Conservation (phyloP, 2,113 vertebrate genomes). For the Silurus meridionalis region DNA sequence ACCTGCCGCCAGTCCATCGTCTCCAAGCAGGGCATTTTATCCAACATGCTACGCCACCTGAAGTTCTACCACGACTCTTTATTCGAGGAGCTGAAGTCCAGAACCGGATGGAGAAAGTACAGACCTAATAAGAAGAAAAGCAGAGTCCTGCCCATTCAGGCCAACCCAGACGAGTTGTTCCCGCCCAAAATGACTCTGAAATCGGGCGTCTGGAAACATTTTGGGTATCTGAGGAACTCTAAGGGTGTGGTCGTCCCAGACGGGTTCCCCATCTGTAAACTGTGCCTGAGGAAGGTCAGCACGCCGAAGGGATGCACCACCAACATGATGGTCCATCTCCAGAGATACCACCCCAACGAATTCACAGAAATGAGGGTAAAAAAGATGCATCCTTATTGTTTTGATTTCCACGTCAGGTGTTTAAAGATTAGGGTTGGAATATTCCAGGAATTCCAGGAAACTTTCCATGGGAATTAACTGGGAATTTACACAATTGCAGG, state of each 20-base stretch:
- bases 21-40: slow-evolving; percentile 39
- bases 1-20: slow-evolving; percentile 39
- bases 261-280: slow-evolving; percentile 39
- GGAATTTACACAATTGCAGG: too few relatives aligned
- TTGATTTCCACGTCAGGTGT: neutral
- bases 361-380: slow-evolving; percentile 33
- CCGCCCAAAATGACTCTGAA: slow-evolving; percentile 37
- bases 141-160: slow-evolving; percentile 18
- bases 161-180: slow-evolving; percentile 16
- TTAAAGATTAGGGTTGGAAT: neutral
- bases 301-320: slow-evolving; percentile 34
- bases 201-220: slow-evolving; percentile 41
- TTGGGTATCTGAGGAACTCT: slow-evolving; percentile 41
- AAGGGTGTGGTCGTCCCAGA: slow-evolving; percentile 33
- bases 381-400: neutral
- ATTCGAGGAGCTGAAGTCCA: slow-evolving; percentile 17
- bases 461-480: too few relatives aligned
- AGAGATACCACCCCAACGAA: slow-evolving; percentile 27
- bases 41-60: slow-evolving; percentile 39
- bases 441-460: too few relatives aligned
- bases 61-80: slow-evolving; percentile 40
- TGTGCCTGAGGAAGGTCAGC: slow-evolving; percentile 43
- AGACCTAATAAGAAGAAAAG: slow-evolving; percentile 28
- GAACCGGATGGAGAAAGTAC: slow-evolving; percentile 17
- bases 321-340: slow-evolving; percentile 47